Conservation (phyloP, 1,140 invertebrate genomes). For the Papilio aristodemus region DNA sequence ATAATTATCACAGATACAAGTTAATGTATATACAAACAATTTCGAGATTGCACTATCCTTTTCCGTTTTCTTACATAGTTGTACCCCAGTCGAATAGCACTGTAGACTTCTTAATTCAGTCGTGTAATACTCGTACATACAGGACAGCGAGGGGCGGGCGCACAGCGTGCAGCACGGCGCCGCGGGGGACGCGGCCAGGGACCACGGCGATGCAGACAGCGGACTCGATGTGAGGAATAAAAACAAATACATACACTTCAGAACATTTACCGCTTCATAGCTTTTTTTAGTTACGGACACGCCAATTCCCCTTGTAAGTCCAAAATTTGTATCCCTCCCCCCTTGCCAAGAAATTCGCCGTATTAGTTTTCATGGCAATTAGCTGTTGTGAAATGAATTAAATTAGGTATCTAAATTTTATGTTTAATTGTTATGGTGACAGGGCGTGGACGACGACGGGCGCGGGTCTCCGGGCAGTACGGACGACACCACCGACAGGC, state of each 20-base stretch:
- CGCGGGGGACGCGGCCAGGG: conserved; percentile 62
- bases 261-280: no score
- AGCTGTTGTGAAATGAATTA: no score
- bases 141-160: conserved; percentile 69
- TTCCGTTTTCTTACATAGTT: conserved; percentile 6
- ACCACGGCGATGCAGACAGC: conserved; percentile 56
- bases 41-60: conserved; percentile 25
- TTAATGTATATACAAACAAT: conserved; percentile 13
- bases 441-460: conserved; percentile 73
- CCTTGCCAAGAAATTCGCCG: no score
- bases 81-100: not conserved
- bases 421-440: not conserved
- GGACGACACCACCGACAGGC: conserved; percentile 61
- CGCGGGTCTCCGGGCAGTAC: conserved; percentile 67
- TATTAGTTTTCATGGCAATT: no score
- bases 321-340: no score
- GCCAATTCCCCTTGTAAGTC: no score
- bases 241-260: not conserved
- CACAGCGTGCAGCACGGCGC: conserved; percentile 69
- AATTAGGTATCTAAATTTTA: no score
- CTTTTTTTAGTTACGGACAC: no score
- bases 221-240: conserved; percentile 64
- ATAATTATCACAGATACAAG: not conserved
- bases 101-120: conserved; percentile 16
- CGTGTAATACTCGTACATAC: conserved; percentile 37